Percentiles rank a stretch among this genome's conserved stretches.
These are phyloP conservation scores for Lutraria rhynchaena DNA, from an alignment of 1,140 invertebrate genomes.

Conservation along the genomic window DNA sequence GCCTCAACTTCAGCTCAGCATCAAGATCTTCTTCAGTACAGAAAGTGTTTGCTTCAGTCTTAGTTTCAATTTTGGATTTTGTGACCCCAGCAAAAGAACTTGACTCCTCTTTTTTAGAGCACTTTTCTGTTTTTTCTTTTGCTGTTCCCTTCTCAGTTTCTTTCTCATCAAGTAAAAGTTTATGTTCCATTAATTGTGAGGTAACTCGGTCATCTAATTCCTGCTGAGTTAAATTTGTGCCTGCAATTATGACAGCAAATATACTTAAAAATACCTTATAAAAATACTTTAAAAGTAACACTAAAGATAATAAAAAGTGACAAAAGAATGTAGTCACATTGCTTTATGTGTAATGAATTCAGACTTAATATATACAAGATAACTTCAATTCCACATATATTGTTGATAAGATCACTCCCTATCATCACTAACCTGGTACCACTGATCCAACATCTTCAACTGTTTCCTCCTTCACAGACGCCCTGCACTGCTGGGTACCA, in stretches of 20 bases:
- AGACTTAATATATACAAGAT: too few relatives aligned
- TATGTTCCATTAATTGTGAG: slow-evolving; percentile 71
- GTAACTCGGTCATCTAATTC: slow-evolving; percentile 75
- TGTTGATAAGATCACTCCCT: too few relatives aligned
- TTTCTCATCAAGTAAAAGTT: slow-evolving; percentile 47
- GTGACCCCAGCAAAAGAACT: background rate
- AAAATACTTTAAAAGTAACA: background rate
- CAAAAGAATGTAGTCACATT: too few relatives aligned
- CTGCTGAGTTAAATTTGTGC: slow-evolving; percentile 72
- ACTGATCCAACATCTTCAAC: background rate
- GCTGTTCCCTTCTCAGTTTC: slow-evolving; percentile 58
- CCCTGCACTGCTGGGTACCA: background rate
- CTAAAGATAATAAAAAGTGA: too few relatives aligned
- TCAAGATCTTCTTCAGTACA: slow-evolving; percentile 22
- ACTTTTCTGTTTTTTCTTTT: slow-evolving; percentile 27
- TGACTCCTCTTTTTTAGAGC: too few relatives aligned
- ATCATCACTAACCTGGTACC: slow-evolving; percentile 45
- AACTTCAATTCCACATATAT: too few relatives aligned
- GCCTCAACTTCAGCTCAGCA: slow-evolving; percentile 21
- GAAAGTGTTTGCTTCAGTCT: background rate
- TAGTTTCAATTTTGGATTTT: background rate
- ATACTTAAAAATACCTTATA: background rate
- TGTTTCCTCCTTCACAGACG: background rate
- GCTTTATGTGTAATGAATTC: too few relatives aligned
- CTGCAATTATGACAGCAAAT: slow-evolving; percentile 45